Evolutionary conservation across 2,797 vertebrate genomes (phyloP), one percentile per base, ranked within the genome.

Genomic region (Chloroceryle inda): DNA sequence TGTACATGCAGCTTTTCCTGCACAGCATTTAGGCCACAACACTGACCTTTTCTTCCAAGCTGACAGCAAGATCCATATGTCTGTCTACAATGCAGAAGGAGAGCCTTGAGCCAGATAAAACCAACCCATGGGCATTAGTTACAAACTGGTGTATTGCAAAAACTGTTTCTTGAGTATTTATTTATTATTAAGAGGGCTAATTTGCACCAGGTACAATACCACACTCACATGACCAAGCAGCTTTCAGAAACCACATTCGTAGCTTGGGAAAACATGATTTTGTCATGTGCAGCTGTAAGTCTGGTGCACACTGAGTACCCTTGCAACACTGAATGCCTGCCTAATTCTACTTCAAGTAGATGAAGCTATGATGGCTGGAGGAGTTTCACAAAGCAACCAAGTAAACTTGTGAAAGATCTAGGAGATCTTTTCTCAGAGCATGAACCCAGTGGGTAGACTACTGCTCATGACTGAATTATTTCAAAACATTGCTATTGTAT

Each of bases 221-320:
- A 52, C 4, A 9, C 20, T 44, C n/a, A 22, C 23, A 19, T 3
- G 4, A 27, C 31, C 31, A 50, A 27, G 62, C 7, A 52, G 27
- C 15, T 80, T 78, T 62, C 37, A 56, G 18, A 11, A 66, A 17
- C 14, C 52, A 56, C n/a, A n/a, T 53, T 10, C 6, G 9, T 53
- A n/a, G 14, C 63, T 50, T 83, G 29, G 33, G 50, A 56, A 19
- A 66, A 40, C 0, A 0, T 2, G 6, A 67, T 38, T 59, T 42
- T 78, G 21, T 9, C 12, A 15, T 7, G 4, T 8, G 8, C 35
- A 24, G 12, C 6, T 20, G 4, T 27, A 59, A 40, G 5, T 10
- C 37, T 53, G 53, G 15, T 33, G 42, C 14, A 8, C 0, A 0
- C 13, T 6, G 3, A 79, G 17, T 27, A 58, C 12, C 19, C 40